These are phyloP conservation scores for Noctua comes DNA, from an alignment of 2,888 invertebrate species.

Conservation along the genomic window DNA sequence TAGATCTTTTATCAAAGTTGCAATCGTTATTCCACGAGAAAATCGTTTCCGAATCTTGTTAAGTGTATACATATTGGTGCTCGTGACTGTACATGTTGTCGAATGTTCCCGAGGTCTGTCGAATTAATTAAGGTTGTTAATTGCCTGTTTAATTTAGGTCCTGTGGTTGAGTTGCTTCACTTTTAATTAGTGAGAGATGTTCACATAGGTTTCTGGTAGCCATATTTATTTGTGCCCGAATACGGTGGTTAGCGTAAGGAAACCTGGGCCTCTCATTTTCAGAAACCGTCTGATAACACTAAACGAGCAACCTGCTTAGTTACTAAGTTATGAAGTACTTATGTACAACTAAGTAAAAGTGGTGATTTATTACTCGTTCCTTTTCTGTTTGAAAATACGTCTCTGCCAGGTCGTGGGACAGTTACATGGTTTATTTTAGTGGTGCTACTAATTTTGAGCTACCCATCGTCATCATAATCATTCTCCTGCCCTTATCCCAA, in stretches of 20 bases:
- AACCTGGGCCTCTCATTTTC: not conserved
- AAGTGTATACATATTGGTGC: no score
- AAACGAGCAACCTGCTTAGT: not conserved
- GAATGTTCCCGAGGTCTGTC: constrained; percentile 1
- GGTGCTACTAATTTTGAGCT: not conserved
- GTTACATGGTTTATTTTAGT: not conserved
- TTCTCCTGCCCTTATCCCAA: no score
- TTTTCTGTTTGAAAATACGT: not conserved
- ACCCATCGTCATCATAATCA: no score
- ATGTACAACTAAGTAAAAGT: not conserved
- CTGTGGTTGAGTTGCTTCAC: not conserved
- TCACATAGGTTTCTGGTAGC: not conserved
- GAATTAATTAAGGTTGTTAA: constrained; percentile 32
- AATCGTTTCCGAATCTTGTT: no score
- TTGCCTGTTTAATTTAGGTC: constrained; percentile 24
- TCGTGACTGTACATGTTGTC: not conserved
- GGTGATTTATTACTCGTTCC: not conserved
- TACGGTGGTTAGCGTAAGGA: not conserved
- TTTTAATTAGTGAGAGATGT: constrained; percentile 15
- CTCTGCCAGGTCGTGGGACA: not conserved
- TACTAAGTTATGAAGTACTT: not conserved
- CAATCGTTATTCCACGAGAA: no score
- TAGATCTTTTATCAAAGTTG: no score
- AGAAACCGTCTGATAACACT: not conserved
- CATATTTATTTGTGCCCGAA: not conserved